Conservation (phyloP, 2,113 vertebrate species). For the Cyrtonyx montezumae region DNA sequence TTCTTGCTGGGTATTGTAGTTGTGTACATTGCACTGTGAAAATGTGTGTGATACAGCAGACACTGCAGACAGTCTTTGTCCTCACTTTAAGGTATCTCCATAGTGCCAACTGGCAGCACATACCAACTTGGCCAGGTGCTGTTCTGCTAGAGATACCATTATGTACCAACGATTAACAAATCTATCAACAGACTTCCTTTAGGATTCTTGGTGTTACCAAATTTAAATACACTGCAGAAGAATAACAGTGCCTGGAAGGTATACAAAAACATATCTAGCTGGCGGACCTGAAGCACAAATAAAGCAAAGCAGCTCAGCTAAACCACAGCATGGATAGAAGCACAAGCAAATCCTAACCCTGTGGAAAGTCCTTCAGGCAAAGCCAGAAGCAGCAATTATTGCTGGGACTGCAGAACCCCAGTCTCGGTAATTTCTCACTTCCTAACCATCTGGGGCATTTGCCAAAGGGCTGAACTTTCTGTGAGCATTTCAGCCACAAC, state of each 20-base stretch:
- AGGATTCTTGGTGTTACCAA: neutral
- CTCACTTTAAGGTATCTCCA: neutral
- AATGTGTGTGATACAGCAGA: neutral
- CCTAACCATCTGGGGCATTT: neutral
- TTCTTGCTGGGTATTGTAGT: neutral
- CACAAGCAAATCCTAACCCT: neutral
- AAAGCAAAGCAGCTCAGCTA: neutral
- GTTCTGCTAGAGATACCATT: slow-evolving; percentile 7
- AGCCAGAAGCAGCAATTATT: neutral
- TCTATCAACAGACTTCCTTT: neutral
- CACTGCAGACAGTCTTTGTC: neutral
- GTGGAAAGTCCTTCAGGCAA: neutral
- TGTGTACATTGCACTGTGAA: neutral
- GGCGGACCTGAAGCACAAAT: neutral
- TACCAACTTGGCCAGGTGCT: slow-evolving; percentile 11
- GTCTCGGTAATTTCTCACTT: neutral
- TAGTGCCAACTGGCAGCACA: slow-evolving; percentile 18
- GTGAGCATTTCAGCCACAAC: neutral
- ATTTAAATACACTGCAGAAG: neutral
- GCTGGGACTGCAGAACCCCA: neutral
- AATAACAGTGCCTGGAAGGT: neutral
- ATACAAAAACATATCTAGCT: neutral
- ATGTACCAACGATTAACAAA: neutral
- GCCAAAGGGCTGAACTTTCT: neutral
- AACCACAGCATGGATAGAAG: neutral